Percentiles rank a stretch among this genome's conserved stretches.
Evolutionary conservation across 2,113 vertebrate species (phyloP).

Genomic region (Oreochromis aureus): DNA sequence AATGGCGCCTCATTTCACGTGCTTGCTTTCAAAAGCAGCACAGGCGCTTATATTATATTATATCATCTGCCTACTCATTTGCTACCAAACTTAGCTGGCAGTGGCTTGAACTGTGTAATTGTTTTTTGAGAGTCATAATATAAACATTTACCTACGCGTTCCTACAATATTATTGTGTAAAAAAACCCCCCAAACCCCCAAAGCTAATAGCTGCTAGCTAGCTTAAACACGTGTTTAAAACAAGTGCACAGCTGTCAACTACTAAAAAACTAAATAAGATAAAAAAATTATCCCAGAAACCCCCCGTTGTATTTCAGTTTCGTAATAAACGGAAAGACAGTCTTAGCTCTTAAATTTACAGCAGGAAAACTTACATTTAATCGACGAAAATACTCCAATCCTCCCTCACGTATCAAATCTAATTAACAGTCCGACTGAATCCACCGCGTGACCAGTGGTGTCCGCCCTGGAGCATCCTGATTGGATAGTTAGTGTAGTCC

Average conservation of each 20-base stretch:
- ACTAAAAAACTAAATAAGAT: neutral
- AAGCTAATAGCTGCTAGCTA: neutral
- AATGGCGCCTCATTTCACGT: neutral
- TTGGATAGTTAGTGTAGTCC: neutral
- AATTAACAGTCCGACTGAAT: neutral
- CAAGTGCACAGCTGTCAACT: no score
- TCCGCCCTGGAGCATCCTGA: neutral
- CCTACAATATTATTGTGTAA: neutral
- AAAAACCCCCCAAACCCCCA: no score
- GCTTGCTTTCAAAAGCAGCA: neutral
- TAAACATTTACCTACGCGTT: neutral
- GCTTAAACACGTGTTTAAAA: neutral
- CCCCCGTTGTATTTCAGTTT: neutral
- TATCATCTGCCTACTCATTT: neutral
- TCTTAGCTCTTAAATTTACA: neutral
- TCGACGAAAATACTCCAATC: fast-evolving
- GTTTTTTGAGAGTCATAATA: neutral
- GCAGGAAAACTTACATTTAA: neutral
- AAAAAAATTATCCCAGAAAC: fast-evolving
- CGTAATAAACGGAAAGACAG: fast-evolving
- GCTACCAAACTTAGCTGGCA: neutral
- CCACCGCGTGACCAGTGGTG: fast-evolving
- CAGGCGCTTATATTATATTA: no score
- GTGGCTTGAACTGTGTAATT: neutral
- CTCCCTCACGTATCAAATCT: neutral